phyloP scores from a whole-genome alignment of 2,888 invertebrate genomes.

The Bellardia pandia region DNA sequence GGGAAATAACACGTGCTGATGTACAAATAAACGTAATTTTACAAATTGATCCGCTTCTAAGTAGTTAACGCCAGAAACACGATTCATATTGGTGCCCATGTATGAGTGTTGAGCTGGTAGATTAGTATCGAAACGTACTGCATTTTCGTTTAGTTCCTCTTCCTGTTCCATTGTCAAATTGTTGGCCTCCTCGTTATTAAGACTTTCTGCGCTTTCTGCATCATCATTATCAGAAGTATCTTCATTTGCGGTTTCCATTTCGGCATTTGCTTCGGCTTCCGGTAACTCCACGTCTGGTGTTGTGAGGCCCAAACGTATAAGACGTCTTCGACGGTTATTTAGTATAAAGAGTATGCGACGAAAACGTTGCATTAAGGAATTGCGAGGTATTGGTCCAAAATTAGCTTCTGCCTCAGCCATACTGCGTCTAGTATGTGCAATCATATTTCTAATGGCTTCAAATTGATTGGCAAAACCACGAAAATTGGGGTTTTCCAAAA shows the following conservation, averaged over 20 bases:
- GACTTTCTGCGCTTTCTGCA: constrained; percentile 22
- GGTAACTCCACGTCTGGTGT: constrained; percentile 51
- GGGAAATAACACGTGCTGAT: constrained; percentile 89
- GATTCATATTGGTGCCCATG: constrained; percentile 85
- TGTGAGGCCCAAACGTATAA: constrained; percentile 57
- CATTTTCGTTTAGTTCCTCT: constrained; percentile 74
- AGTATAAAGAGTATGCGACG: constrained; percentile 80
- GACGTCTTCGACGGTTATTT: constrained; percentile 75
- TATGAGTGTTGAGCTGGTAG: constrained; percentile 86
- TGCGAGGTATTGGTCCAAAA: constrained; percentile 70
- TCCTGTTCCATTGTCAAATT: constrained; percentile 61
- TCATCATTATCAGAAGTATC: constrained; percentile 49
- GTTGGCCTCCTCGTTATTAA: constrained; percentile 72
- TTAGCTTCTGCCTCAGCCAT: constrained; percentile 69
- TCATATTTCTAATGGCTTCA: constrained; percentile 69
- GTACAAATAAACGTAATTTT: constrained; percentile 86
- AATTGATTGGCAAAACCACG: constrained; percentile 66
- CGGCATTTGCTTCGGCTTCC: constrained; percentile 49
- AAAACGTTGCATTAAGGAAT: constrained; percentile 79
- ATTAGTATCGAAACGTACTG: constrained; percentile 85
- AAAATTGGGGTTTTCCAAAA: constrained; percentile 69
- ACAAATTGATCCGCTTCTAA: constrained; percentile 86
- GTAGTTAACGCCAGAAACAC: constrained; percentile 87
- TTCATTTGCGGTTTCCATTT: constrained; percentile 57
- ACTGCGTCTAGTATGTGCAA: constrained; percentile 71